Base-by-base conservation (phyloP, 2,113 vertebrate genomes). In the Turdus rufiventris region DNA sequence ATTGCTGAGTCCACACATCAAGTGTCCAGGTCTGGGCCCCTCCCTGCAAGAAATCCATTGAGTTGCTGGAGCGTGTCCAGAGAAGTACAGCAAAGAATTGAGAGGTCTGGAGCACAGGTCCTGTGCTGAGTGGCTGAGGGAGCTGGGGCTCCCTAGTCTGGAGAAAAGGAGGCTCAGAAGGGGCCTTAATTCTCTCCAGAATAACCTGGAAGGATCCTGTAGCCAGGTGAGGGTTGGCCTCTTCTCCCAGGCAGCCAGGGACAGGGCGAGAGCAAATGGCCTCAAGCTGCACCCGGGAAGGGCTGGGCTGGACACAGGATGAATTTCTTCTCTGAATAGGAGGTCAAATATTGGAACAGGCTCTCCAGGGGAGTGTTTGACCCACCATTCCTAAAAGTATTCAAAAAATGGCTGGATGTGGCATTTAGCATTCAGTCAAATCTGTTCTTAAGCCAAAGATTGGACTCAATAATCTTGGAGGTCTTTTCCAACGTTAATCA, bases 141-240 rank as follows among this genome's bases (percentile, higher is more conserved):
- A 66, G 18, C 4, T 57, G 18, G 18, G 7, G 8, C 9, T 51
- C 12, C 45, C 43, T 45, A 45, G 24, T 18, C 13, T 53, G 53
- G 45, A n/a, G 33, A 38, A 67, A 66, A 66, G 16, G 13, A 53
- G 7, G 28, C 8, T 74, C 33, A 58, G 36, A 38, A 66, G 6
- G 5, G 5, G 24, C 28, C 38, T 74, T 29, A 29, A 7, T 3
- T 9, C 23, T 33, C 62, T 45, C 12, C 38, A 20, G 24, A n/a
- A 9, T 10, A 17, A 9, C 53, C 23, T 60, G 53, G 60, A n/a
- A 53, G 28, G 36, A 66, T 18, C 16, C 14, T 40, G 28, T 12
- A 53, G 45, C 8, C 29, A 25, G 23, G 8, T 20, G 33, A 33
- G 28, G 7, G 8, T n/a, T 0, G 0, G 7, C 5, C 4, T 51